These are phyloP conservation scores for Heptranchias perlo DNA, from an alignment of 2,113 vertebrate genomes.

Conservation along the genomic window DNA sequence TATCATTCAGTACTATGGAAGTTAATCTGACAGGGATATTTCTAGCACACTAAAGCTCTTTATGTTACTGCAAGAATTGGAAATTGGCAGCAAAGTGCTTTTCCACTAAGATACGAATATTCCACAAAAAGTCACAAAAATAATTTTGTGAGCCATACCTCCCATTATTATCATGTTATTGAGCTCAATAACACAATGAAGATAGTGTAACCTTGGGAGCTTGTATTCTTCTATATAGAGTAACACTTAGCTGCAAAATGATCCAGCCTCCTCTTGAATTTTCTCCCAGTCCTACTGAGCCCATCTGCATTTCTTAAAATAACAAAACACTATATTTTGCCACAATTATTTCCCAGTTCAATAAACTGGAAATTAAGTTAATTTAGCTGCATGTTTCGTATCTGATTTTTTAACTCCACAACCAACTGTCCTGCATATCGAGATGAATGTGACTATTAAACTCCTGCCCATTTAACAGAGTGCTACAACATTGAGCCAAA, in stretches of 20 bases:
- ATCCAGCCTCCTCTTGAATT: background rate
- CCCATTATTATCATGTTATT: background rate
- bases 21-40: background rate
- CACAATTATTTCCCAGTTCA: background rate
- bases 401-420: background rate
- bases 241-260: constrained; percentile 6
- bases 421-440: background rate
- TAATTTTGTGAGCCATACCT: background rate
- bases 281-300: background rate
- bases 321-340: background rate
- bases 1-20: background rate
- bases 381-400: background rate
- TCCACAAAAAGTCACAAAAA: background rate
- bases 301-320: background rate
- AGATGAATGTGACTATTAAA: background rate
- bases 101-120: background rate
- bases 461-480: background rate
- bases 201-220: constrained; percentile 3
- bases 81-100: background rate
- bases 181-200: background rate
- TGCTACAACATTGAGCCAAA: background rate
- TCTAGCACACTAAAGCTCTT: background rate
- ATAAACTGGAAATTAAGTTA: background rate
- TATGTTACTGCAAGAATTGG: background rate
- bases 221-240: background rate